phyloP scores from a whole-genome alignment of 2,888 invertebrate species.

The Matsumyia berberina region DNA sequence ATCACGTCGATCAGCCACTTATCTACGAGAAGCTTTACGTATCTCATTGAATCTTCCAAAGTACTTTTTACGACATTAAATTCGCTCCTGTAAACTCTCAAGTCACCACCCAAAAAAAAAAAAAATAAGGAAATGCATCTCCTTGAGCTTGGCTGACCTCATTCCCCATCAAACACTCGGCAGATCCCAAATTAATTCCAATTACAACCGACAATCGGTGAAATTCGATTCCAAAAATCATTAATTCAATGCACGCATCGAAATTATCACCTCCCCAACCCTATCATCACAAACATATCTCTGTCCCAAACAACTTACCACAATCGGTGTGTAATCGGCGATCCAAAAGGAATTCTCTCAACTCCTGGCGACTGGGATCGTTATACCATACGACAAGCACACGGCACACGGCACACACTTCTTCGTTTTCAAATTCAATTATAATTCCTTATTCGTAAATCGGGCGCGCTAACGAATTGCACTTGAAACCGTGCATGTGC shows the following conservation, averaged over 20 bases:
- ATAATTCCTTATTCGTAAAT: slow-evolving; percentile 69
- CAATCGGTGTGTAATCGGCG: slow-evolving; percentile 37
- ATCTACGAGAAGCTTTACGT: too few species aligned
- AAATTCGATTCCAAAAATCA: slow-evolving; percentile 18
- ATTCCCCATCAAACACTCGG: too few species aligned
- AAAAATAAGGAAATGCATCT: too few species aligned
- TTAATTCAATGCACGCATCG: slow-evolving; percentile 19
- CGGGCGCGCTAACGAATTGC: slow-evolving; percentile 64
- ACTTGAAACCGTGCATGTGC: slow-evolving; percentile 70
- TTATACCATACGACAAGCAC: slow-evolving; percentile 28
- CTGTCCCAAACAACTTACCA: slow-evolving; percentile 54
- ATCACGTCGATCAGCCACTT: too few species aligned
- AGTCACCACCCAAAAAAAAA: too few species aligned
- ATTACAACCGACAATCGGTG: slow-evolving; percentile 25
- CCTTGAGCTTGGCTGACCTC: too few species aligned
- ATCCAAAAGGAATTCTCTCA: slow-evolving; percentile 35
- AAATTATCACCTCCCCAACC: slow-evolving; percentile 53
- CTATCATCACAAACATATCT: slow-evolving; percentile 36
- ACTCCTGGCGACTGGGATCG: slow-evolving; percentile 29
- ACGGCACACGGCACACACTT: slow-evolving; percentile 14
- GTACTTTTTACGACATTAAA: too few species aligned
- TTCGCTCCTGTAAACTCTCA: too few species aligned
- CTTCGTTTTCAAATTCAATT: slow-evolving; percentile 62
- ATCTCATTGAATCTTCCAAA: too few species aligned
- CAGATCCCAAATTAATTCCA: background rate